Evolutionary conservation across 2,888 invertebrate genomes (phyloP).

Genomic region (Gasteruption jaculator): DNA sequence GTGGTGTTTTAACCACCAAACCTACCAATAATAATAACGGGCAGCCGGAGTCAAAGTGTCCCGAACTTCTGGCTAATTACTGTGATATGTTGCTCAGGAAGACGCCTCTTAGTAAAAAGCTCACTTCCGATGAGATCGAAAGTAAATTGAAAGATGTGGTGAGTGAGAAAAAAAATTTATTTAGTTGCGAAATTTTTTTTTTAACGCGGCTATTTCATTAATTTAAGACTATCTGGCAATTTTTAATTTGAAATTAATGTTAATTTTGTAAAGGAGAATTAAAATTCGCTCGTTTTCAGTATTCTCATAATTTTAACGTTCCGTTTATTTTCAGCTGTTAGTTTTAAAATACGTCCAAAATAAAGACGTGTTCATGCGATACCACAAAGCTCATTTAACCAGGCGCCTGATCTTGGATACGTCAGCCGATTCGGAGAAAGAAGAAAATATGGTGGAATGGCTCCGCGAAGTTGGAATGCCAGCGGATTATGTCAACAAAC

Average conservation of each 20-base stretch:
- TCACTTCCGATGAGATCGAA: constrained; percentile 97
- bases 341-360: constrained; percentile 99
- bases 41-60: constrained; percentile 93
- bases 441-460: constrained; percentile 99
- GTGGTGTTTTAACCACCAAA: constrained; percentile 55
- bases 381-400: constrained; percentile 97
- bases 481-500: constrained; percentile 97
- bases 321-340: constrained; percentile 58
- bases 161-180: constrained; percentile 35
- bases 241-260: constrained; percentile 4
- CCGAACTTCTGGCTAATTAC: constrained; percentile 97
- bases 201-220: neutral
- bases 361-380: constrained; percentile 99
- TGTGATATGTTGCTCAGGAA: constrained; percentile 98
- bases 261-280: no score
- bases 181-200: neutral
- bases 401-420: constrained; percentile 94
- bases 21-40: constrained; percentile 46
- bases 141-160: constrained; percentile 86
- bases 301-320: constrained; percentile 7
- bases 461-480: constrained; percentile 98
- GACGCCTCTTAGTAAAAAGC: constrained; percentile 91
- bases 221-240: no score
- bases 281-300: constrained; percentile 20
- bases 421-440: constrained; percentile 98